Evolutionary conservation across 1,140 invertebrate species (phyloP), one percentile per base, ranked within the genome.

Genomic region (Hormaphis cornu): DNA sequence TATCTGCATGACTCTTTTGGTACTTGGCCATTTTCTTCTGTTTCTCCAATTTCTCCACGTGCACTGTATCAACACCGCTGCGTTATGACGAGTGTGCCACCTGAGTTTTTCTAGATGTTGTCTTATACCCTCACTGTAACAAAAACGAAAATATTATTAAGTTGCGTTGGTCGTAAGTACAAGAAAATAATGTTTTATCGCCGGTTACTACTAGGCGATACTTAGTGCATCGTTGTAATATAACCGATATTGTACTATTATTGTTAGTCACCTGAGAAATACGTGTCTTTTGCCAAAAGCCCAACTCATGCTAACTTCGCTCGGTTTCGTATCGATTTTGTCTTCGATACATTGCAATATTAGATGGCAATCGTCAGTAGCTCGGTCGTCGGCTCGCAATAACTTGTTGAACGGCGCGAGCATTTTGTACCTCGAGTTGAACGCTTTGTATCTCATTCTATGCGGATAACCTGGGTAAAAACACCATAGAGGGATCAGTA

Each of bases 401-500:
- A 92, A 76, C 71, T 86, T 83, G 52, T 85, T 83, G 76, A 89
- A 90, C 33, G 88, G 87, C 6, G 88, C 90, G 37, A 95, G 80
- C 72, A 91, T 82, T 70, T 88, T 83, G 78, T 96, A 96, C 24
- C 93, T 83, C 1, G 85, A 81, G 76, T 90, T 90, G 79, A 97
- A 97, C n/a, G 90, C 90, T 78, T 93, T 93, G 78, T 95, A 96
- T 28, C 93, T 83, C 91, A 96, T 95, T 72, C 94, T 83, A 79
- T 97, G 93, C 7, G 93, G 93, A 78, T 91, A 94, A 10, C 93
- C 86, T 83, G 76, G 35, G 69, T 1, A 28, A 40, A 53, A 22
- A 44, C 10, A 48, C 6, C 6, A 46, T 30, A 69, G 14, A 42
- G 4, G 6, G 35, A 8, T 37, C 14, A 37, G 14, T 37, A 37